Conservation (phyloP, 2,888 invertebrate genomes). For the Rhamnusium bicolor region DNA sequence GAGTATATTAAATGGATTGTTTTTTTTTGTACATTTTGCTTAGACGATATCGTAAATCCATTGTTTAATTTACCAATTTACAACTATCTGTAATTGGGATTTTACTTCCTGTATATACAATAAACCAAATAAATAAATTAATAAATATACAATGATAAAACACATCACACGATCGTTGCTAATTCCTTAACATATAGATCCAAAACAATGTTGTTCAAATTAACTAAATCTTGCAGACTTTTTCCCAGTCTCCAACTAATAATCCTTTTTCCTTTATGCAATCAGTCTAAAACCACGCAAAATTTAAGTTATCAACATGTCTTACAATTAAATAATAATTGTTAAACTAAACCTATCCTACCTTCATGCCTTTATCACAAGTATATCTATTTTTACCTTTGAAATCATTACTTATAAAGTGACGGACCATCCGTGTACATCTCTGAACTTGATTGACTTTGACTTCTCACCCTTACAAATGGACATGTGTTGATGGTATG, state of each 20-base stretch:
- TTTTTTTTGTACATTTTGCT: too few species aligned
- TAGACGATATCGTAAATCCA: too few species aligned
- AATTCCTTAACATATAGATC: too few species aligned
- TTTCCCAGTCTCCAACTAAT: not conserved
- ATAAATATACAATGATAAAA: too few species aligned
- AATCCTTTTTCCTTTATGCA: not conserved
- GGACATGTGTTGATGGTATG: constrained; percentile 39
- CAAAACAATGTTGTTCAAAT: too few species aligned
- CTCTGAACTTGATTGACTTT: constrained; percentile 14
- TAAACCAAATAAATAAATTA: too few species aligned
- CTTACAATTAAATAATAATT: too few species aligned
- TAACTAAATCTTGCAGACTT: not conserved
- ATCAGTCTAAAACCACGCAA: not conserved
- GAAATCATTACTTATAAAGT: not conserved
- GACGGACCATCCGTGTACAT: not conserved
- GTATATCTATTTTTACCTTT: not conserved
- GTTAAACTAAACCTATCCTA: constrained; percentile 1
- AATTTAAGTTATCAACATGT: constrained; percentile 9
- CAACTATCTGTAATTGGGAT: too few species aligned
- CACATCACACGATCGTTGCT: too few species aligned
- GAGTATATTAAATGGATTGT: too few species aligned
- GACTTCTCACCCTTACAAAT: constrained; percentile 10
- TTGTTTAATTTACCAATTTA: too few species aligned
- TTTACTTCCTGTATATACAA: too few species aligned
- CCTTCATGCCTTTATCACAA: not conserved